Conservation (phyloP, 2,113 vertebrate species). For the Craseonycteris thonglongyai region DNA sequence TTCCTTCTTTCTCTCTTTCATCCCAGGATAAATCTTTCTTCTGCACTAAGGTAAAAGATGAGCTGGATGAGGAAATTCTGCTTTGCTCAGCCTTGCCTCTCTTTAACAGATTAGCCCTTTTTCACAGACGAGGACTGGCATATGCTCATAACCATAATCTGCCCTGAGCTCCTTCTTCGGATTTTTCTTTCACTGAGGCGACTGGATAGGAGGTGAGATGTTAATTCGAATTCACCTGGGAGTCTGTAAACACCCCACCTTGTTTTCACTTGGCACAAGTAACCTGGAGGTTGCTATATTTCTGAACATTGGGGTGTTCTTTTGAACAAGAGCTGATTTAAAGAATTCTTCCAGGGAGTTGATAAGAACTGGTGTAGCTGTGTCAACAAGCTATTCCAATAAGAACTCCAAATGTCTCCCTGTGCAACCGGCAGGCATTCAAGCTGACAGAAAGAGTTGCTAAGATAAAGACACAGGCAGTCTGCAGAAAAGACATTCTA, state of each 20-base stretch:
- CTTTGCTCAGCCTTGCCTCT: slow-evolving; percentile 25
- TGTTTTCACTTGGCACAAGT: background rate
- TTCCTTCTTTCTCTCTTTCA: background rate
- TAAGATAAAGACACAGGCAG: background rate
- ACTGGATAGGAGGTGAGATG: background rate
- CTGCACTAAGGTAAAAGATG: slow-evolving; percentile 33
- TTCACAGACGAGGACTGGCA: background rate
- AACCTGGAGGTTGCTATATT: background rate
- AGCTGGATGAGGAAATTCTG: slow-evolving; percentile 18
- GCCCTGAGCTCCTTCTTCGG: slow-evolving; percentile 29
- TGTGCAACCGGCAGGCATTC: background rate
- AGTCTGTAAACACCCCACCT: background rate
- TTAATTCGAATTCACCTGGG: slow-evolving; percentile 31
- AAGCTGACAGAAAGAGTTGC: background rate
- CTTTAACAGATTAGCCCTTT: slow-evolving; percentile 55
- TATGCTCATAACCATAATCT: slow-evolving; percentile 46
- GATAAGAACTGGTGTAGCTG: background rate
- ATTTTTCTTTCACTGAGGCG: background rate
- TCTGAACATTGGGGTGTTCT: background rate
- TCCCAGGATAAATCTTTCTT: background rate
- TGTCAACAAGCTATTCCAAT: background rate
- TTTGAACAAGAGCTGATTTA: background rate
- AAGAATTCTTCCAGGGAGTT: background rate
- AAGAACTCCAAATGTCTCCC: background rate
- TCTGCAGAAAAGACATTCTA: background rate